Evolutionary conservation across 2,797 vertebrate species (phyloP), one percentile per base, ranked within the genome.

Genomic region (Hemitrygon akajei): DNA sequence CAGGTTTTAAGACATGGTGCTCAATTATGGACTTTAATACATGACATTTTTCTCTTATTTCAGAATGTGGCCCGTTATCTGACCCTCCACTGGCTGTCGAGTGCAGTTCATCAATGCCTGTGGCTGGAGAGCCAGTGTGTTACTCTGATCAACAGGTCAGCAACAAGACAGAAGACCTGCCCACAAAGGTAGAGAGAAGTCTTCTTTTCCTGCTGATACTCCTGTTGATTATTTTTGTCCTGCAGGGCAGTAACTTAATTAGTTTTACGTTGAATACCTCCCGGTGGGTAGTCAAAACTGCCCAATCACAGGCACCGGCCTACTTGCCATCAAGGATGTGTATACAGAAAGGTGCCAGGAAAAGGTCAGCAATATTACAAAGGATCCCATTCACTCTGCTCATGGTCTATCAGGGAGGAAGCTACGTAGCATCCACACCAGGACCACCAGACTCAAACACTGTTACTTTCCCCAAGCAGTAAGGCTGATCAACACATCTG

Each of bases 101-200:
- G 94, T 96, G 97, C 79, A 94, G 96, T 91, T 95, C 97, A 0
- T 96, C 97, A 7, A 95, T 96, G 93, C 82, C 94, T 47, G 93
- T 96, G 87, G 97, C 97, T 95, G 96, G 96, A 95, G 97, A 97
- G 93, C 97, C 97, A 0, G 96, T 97, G 94, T 98, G 98, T 0
- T 98, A 98, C 94, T 96, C 97, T 0, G 98, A 98, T 93, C 96
- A 97, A 94, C 96, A 98, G 93, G 95, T 97, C 91, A 95, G 96
- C 63, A 94, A 96, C 22, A 97, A 98, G 94, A 7, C 86, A 91
- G 98, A 98, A 94, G 95, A 96, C 93, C 93, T 98, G 95, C 98
- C 98, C 95, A 96, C 96, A 95, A 98, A 98, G 98, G 99, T 99
- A 97, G 94, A 94, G n/a, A 18, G n/a, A 22, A 89, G 60, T 22